Percentiles rank a stretch among this genome's conserved stretches.
Evolutionary conservation across 2,888 invertebrate genomes (phyloP).

Genomic region (Scaptomyza flava): DNA sequence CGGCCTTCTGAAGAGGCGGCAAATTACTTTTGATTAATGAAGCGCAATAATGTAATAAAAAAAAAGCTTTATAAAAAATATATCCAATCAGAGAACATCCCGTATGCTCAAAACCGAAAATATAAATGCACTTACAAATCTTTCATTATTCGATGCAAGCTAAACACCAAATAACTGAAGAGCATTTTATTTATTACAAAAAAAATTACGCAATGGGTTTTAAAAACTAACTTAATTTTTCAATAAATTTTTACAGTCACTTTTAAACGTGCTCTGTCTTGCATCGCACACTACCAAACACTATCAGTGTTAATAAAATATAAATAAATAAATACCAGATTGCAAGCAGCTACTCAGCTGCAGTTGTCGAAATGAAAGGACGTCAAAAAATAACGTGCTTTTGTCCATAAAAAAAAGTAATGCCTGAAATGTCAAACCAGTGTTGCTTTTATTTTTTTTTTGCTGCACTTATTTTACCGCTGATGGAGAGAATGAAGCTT

Average conservation of each 20-base stretch:
- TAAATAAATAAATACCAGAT: conserved; percentile 12
- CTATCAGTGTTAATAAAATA: not conserved
- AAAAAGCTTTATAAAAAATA: conserved; percentile 39
- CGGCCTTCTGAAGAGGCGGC: conserved; percentile 42
- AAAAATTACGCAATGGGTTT: no score
- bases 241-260: no score
- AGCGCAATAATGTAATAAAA: conserved; percentile 57
- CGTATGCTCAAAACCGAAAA: conserved; percentile 10
- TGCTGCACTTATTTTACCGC: conserved; percentile 64
- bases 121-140: conserved; percentile 28
- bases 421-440: conserved; percentile 29
- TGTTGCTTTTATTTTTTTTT: conserved; percentile 25
- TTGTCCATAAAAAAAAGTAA: conserved; percentile 40
- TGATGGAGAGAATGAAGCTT: conserved; percentile 12
- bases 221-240: no score
- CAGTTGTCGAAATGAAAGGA: conserved; percentile 32
- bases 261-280: conserved; percentile 1
- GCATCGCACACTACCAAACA: not conserved
- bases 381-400: conserved; percentile 59
- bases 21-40: conserved; percentile 80
- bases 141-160: no score
- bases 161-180: no score
- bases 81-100: conserved; percentile 23
- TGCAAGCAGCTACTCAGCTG: conserved; percentile 32
- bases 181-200: no score